phyloP scores from a whole-genome alignment of 2,113 vertebrate species.

The Lepisosteus osseus region DNA sequence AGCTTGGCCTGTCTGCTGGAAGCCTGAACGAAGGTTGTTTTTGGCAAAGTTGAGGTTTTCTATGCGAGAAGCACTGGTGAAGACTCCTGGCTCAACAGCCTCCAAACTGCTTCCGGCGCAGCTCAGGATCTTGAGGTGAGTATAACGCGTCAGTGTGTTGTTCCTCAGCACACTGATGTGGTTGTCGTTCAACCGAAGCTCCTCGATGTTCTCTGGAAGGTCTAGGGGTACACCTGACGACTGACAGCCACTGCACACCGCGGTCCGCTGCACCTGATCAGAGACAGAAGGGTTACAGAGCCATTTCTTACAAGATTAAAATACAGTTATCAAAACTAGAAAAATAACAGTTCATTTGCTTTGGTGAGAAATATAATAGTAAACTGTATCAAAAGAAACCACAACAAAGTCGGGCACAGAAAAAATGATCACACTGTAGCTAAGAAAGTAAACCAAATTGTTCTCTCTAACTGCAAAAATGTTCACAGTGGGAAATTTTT shows the following conservation, averaged over 20 bases:
- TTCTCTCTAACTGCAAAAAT: too few species aligned
- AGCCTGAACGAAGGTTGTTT: constrained; percentile 70
- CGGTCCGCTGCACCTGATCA: constrained; percentile 63
- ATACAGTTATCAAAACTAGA: too few species aligned
- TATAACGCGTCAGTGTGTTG: constrained; percentile 63
- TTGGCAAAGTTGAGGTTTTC: constrained; percentile 70
- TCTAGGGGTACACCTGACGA: constrained; percentile 63
- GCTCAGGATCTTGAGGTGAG: constrained; percentile 69
- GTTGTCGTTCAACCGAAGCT: constrained; percentile 81
- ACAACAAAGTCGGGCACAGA: too few species aligned
- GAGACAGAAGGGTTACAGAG: constrained; percentile 7
- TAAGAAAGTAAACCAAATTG: too few species aligned
- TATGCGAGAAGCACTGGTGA: constrained; percentile 61
- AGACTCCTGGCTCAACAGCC: constrained; percentile 52
- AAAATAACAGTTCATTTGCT: too few species aligned
- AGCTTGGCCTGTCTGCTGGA: constrained; percentile 62
- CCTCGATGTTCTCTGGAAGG: constrained; percentile 52
- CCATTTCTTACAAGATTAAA: too few species aligned
- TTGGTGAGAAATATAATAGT: too few species aligned
- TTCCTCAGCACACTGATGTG: constrained; percentile 67
- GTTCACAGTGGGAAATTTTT: too few species aligned
- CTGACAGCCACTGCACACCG: constrained; percentile 62
- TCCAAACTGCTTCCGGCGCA: constrained; percentile 68
- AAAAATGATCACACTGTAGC: too few species aligned
- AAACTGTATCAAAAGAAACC: too few species aligned